Conservation (phyloP, 2,888 invertebrate genomes). For the Coelinius sp. region DNA sequence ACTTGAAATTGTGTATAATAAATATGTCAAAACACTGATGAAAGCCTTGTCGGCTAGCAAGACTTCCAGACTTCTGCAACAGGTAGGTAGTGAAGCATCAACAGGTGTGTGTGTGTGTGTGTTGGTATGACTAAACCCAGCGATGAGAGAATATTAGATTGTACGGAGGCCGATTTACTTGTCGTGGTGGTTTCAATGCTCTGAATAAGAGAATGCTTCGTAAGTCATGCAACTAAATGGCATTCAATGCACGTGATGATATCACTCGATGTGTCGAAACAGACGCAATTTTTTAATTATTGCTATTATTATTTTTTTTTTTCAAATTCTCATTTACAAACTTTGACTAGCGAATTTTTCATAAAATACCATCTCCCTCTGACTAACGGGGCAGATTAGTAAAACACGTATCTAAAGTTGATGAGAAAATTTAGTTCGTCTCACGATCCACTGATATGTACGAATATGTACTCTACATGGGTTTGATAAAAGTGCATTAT, state of each 20-base stretch:
- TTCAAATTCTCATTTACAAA: no score
- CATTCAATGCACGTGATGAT: no score
- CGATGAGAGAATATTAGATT: no score
- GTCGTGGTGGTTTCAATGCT: no score
- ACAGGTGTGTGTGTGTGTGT: not conserved
- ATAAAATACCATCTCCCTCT: not conserved
- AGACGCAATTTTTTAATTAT: no score
- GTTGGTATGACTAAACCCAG: not conserved
- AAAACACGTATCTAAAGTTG: not conserved
- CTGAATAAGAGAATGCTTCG: no score
- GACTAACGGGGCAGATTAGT: not conserved
- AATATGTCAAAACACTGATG: not conserved
- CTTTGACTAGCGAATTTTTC: no score
- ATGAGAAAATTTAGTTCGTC: conserved; percentile 16
- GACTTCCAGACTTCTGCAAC: not conserved
- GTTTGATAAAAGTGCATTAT: conserved; percentile 2
- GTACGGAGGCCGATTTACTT: no score
- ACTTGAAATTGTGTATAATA: no score
- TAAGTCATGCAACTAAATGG: no score
- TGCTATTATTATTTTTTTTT: no score
- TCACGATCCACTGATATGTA: not conserved
- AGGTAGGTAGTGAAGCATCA: not conserved
- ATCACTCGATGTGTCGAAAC: no score
- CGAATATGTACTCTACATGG: not conserved
- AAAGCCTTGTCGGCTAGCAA: not conserved